Evolutionary conservation across 2,888 invertebrate species (phyloP).

Genomic region (Agapostemon virescens): DNA sequence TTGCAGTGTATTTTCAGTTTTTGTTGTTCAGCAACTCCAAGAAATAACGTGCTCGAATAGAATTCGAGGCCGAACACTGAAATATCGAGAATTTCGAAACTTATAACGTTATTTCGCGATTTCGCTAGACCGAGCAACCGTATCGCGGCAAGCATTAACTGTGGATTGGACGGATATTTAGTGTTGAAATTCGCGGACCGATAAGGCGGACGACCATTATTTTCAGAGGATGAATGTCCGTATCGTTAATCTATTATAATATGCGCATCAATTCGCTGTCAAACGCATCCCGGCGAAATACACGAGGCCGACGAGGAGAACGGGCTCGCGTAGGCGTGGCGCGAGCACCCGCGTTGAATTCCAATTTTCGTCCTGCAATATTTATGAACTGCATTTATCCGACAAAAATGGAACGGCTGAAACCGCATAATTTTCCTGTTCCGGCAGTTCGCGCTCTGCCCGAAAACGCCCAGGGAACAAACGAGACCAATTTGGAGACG

Average conservation of each 20-base stretch:
- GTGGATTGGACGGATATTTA: conserved; percentile 24
- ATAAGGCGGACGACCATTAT: conserved; percentile 48
- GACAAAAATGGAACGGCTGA: conserved; percentile 57
- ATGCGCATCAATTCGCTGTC: conserved; percentile 68
- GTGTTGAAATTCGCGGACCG: conserved; percentile 35
- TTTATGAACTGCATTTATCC: conserved; percentile 58
- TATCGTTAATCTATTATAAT: conserved; percentile 70
- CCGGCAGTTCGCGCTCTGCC: conserved; percentile 1
- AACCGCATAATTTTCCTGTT: conserved; percentile 27
- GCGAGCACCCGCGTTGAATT: conserved; percentile 30
- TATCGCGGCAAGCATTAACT: neutral
- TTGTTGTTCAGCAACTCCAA: neutral
- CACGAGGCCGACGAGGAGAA: neutral
- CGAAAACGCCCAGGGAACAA: neutral
- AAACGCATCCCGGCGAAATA: conserved; percentile 58
- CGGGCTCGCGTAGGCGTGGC: conserved; percentile 16
- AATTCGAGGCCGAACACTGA: neutral
- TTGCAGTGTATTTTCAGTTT: too few relatives aligned
- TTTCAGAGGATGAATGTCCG: conserved; percentile 61
- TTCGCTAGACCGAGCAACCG: neutral
- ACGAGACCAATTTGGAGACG: conserved; percentile 4
- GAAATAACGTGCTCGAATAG: too few relatives aligned
- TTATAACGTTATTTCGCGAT: neutral
- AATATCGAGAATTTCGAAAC: neutral
- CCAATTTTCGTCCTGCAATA: conserved; percentile 46